Evolutionary conservation across 1,140 invertebrate species (phyloP).

Genomic region (Bactericera cockerelli): DNA sequence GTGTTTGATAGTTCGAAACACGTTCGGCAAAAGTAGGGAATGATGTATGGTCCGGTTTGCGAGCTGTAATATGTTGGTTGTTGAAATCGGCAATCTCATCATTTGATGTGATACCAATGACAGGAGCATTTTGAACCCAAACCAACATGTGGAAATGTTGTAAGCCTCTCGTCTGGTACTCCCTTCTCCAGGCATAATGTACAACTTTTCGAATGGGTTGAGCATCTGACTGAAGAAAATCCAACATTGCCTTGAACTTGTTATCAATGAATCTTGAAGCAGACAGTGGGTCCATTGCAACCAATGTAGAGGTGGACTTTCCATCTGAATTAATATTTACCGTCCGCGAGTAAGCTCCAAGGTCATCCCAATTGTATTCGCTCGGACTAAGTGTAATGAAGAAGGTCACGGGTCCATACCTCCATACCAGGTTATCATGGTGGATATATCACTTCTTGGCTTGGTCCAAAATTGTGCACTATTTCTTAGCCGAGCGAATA

Average conservation of each 20-base stretch:
- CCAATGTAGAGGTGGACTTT: constrained; percentile 17
- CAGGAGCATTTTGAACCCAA: constrained; percentile 17
- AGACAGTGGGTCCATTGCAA: constrained; percentile 14
- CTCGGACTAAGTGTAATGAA: constrained; percentile 16
- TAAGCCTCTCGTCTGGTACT: constrained; percentile 19
- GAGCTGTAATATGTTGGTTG: constrained; percentile 25
- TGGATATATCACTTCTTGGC: constrained; percentile 17
- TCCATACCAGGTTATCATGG: constrained; percentile 18
- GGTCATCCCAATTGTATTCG: constrained; percentile 16
- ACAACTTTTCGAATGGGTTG: constrained; percentile 20
- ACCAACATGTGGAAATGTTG: constrained; percentile 20
- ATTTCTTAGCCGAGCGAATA: constrained; percentile 21
- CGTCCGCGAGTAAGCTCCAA: constrained; percentile 16
- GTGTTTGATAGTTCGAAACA: constrained; percentile 20
- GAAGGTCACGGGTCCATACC: constrained; percentile 18
- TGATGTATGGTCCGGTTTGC: constrained; percentile 12
- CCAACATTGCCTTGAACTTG: constrained; percentile 18
- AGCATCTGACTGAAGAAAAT: constrained; percentile 18
- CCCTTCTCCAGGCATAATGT: constrained; percentile 20
- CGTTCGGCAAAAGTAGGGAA: constrained; percentile 18
- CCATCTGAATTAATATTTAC: constrained; percentile 19
- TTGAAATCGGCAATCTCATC: constrained; percentile 26
- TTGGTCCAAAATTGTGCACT: constrained; percentile 18
- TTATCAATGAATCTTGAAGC: background rate
- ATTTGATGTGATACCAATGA: constrained; percentile 12